Conservation (phyloP, 2,113 vertebrate genomes). For the Rafetus swinhoei region DNA sequence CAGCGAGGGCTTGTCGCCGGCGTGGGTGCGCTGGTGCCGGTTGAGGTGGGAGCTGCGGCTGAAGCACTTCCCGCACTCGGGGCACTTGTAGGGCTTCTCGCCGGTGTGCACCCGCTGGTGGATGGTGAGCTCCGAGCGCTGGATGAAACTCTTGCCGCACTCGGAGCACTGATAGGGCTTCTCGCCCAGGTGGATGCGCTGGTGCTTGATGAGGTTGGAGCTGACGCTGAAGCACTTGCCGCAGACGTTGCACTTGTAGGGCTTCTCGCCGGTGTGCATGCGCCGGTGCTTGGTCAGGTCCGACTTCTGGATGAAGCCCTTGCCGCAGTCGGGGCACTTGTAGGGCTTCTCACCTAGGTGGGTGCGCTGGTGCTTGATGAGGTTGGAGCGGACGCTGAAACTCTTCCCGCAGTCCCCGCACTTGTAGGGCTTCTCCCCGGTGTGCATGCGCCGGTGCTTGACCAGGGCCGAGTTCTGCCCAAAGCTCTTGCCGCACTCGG, state of each 20-base stretch:
- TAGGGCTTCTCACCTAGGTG: slow-evolving; percentile 53
- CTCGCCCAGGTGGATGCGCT: slow-evolving; percentile 10
- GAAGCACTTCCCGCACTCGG: slow-evolving; percentile 45
- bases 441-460: slow-evolving; percentile 47
- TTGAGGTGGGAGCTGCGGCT: slow-evolving; percentile 58
- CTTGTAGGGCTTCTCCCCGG: slow-evolving; percentile 45
- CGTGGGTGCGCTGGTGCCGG: slow-evolving; percentile 40
- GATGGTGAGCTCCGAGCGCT: slow-evolving; percentile 64
- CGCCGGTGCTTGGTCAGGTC: slow-evolving; percentile 21
- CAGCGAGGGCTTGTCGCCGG: background rate
- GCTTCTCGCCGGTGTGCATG: slow-evolving; percentile 39
- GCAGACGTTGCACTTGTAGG: background rate
- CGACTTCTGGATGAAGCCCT: slow-evolving; percentile 47
- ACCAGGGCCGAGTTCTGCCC: slow-evolving; percentile 16
- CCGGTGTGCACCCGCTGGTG: slow-evolving; percentile 43
- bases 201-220: slow-evolving; percentile 35
- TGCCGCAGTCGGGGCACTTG: background rate
- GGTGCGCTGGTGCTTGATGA: slow-evolving; percentile 38
- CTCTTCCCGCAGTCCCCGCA: slow-evolving; percentile 34
- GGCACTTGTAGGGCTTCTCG: slow-evolving; percentile 51
- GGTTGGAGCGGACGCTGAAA: slow-evolving; percentile 49
- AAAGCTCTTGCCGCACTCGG: slow-evolving; percentile 4
- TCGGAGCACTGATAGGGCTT: slow-evolving; percentile 42
- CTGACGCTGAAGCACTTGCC: slow-evolving; percentile 38
- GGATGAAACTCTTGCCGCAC: slow-evolving; percentile 61